Percentiles rank a stretch among this genome's conserved stretches.
These are phyloP conservation scores for Sarcophilus harrisii DNA, from an alignment of 2,797 vertebrate genomes.

Conservation along the genomic window DNA sequence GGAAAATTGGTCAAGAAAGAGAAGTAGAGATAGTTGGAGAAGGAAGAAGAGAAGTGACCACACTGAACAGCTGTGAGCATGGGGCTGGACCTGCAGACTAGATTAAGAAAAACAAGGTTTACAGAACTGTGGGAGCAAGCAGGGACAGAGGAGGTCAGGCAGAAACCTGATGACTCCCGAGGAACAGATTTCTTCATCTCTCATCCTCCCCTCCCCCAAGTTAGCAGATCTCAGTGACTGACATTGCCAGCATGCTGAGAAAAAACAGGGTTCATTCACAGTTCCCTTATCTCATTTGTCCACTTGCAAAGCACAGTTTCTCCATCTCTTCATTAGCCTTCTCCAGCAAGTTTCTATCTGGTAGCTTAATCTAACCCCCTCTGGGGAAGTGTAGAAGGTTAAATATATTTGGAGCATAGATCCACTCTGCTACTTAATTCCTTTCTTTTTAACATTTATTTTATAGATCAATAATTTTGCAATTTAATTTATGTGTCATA, in stretches of 20 bases:
- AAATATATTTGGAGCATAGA: background rate
- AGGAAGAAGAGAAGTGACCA: background rate
- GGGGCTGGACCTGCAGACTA: background rate
- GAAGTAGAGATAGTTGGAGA: background rate
- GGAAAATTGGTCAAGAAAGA: background rate
- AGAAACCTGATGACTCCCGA: background rate
- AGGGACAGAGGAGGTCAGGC: background rate
- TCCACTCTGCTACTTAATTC: background rate
- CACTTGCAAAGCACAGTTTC: background rate
- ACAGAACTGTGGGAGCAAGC: background rate
- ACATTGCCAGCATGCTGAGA: background rate
- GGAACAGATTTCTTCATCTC: background rate
- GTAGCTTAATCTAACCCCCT: background rate
- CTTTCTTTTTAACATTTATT: background rate
- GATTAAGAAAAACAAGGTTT: background rate
- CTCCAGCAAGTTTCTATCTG: background rate
- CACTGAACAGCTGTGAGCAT: background rate
- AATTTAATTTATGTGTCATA: background rate
- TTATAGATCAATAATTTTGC: background rate
- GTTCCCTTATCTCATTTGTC: background rate
- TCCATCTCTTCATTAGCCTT: background rate
- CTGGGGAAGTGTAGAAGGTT: background rate
- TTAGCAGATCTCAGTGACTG: background rate
- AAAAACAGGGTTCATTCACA: background rate
- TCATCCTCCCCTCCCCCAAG: background rate